A percentile compares a stretch with the other conserved stretches of the same genome.
Evolutionary conservation across 2,113 vertebrate species (phyloP).

Genomic region (Aegithalos caudatus): DNA sequence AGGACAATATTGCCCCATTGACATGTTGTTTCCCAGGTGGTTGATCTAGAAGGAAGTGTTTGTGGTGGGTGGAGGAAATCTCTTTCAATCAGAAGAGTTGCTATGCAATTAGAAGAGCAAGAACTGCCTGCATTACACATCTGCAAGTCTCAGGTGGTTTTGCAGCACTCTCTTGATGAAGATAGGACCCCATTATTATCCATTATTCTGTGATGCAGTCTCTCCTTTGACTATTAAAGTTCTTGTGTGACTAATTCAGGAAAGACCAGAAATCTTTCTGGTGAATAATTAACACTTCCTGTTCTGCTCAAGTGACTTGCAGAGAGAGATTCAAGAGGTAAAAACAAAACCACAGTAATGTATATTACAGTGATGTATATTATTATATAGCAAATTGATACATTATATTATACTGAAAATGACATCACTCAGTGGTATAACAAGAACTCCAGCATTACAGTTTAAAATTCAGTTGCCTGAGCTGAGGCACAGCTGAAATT

Average conservation of each 20-base stretch:
- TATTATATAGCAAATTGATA: not conserved
- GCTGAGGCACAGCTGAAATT: not conserved
- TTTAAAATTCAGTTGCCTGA: not conserved
- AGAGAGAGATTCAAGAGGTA: not conserved
- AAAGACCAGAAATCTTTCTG: conserved; percentile 45
- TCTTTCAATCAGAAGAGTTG: conserved; percentile 9
- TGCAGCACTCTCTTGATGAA: not conserved
- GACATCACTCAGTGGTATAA: not conserved
- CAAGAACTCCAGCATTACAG: not conserved
- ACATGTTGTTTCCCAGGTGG: not conserved
- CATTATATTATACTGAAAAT: not conserved
- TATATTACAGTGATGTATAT: not conserved
- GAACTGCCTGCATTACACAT: conserved; percentile 9
- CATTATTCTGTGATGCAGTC: conserved; percentile 17
- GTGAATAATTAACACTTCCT: conserved; percentile 49
- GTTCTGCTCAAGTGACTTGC: not conserved
- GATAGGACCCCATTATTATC: conserved; percentile 41
- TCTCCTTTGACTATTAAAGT: conserved; percentile 17
- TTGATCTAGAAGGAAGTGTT: not conserved
- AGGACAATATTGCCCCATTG: not conserved
- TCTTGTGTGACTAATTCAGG: conserved; percentile 33
- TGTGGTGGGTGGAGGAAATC: conserved; percentile 27
- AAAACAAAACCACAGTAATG: not conserved
- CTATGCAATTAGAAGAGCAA: conserved; percentile 35
- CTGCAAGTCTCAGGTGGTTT: conserved; percentile 29